These are phyloP conservation scores for Plutomurus gul DNA, from an alignment of 1,140 invertebrate genomes.

Conservation along the genomic window DNA sequence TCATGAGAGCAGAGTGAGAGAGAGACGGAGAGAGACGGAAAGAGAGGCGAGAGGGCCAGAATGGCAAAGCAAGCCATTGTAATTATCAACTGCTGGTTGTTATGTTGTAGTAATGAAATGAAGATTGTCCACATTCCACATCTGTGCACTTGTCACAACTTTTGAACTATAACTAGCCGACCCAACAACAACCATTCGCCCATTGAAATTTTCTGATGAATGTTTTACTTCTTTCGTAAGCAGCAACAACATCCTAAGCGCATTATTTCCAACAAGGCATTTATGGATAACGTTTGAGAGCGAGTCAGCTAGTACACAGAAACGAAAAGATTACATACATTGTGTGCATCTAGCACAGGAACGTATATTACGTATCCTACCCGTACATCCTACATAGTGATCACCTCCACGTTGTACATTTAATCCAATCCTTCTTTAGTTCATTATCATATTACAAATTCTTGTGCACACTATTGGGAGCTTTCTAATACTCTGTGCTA, in stretches of 20 bases:
- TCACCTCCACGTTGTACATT: too few species aligned
- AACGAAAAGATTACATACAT: not conserved
- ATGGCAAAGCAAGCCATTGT: slow-evolving; percentile 11
- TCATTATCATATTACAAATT: not conserved
- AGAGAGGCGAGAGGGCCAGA: not conserved
- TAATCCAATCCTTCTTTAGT: not conserved
- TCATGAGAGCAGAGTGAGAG: not conserved
- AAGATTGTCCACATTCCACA: slow-evolving; percentile 23
- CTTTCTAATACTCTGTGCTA: too few species aligned
- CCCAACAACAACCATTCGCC: slow-evolving; percentile 1
- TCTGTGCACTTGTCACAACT: slow-evolving; percentile 19
- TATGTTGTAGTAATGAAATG: slow-evolving; percentile 15
- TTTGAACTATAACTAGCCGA: slow-evolving; percentile 21
- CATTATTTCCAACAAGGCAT: slow-evolving; percentile 18
- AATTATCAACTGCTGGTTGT: slow-evolving; percentile 6
- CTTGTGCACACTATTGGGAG: not conserved
- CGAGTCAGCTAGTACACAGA: not conserved
- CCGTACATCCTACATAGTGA: not conserved
- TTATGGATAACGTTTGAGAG: slow-evolving; percentile 7
- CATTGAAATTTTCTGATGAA: not conserved
- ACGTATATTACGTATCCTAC: not conserved
- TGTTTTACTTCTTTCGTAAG: too few species aligned
- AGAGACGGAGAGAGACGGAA: not conserved
- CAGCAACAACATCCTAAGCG: too few species aligned
- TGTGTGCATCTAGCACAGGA: too few species aligned